Conservation (phyloP, 2,113 vertebrate genomes). For the Neogale vison region DNA sequence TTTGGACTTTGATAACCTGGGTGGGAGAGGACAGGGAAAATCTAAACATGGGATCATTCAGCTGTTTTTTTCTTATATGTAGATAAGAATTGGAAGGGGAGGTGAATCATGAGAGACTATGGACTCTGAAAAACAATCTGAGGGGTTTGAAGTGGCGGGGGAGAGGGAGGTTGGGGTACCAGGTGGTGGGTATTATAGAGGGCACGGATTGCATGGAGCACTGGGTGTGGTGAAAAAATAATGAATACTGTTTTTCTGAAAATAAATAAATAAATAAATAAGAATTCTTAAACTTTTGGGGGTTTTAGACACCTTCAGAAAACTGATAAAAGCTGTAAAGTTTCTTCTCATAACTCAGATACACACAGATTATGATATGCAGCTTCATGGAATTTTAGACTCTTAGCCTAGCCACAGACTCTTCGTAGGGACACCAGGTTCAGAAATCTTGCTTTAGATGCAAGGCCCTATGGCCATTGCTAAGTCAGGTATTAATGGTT, state of each 20-base stretch:
- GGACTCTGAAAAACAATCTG: too few relatives aligned
- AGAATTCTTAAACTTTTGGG: not conserved
- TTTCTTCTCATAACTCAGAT: conserved; percentile 29
- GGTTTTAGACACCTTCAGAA: not conserved
- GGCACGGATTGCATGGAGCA: too few relatives aligned
- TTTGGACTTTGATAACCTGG: not conserved
- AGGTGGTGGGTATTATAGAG: too few relatives aligned
- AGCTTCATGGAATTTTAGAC: conserved; percentile 34
- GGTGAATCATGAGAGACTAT: too few relatives aligned
- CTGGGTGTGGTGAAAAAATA: too few relatives aligned
- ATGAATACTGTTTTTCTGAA: too few relatives aligned
- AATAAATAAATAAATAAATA: not conserved
- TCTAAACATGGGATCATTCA: conserved; percentile 38
- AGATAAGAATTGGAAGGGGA: not conserved
- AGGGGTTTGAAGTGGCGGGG: too few relatives aligned
- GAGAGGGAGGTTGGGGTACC: too few relatives aligned
- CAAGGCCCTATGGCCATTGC: not conserved
- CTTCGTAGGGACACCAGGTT: not conserved
- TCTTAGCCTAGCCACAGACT: not conserved
- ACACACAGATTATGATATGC: not conserved
- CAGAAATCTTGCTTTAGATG: not conserved
- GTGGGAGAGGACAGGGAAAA: not conserved
- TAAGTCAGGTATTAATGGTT: conserved; percentile 31
- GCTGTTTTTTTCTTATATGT: conserved; percentile 28
- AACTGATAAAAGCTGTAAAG: not conserved